Percentiles rank a stretch among this genome's conserved stretches.
phyloP scores from a whole-genome alignment of 2,113 vertebrate species.

The Phalacrocorax aristotelis region DNA sequence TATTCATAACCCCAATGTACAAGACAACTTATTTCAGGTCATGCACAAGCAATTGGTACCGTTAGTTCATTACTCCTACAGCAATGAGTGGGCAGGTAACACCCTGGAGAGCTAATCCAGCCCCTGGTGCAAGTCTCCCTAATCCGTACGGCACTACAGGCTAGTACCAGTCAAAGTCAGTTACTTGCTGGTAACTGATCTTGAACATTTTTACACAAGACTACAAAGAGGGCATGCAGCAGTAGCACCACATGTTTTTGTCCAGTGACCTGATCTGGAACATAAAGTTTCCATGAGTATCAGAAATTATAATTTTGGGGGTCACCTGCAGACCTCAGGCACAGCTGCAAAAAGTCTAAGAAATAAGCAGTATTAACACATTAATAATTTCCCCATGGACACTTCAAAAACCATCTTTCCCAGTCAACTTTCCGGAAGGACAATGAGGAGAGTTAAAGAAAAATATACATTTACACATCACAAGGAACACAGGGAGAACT shows the following conservation, averaged over 20 bases:
- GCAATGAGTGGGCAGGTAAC: not conserved
- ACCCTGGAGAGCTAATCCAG: not conserved
- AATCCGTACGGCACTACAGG: not conserved
- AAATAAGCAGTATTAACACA: not conserved
- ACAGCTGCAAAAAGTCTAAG: not conserved
- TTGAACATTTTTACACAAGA: not conserved
- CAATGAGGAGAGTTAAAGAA: not conserved
- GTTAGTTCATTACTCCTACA: not conserved
- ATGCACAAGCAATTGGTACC: not conserved
- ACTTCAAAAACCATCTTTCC: not conserved
- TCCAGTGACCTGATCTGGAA: not conserved
- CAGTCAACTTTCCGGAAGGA: not conserved
- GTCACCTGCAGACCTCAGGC: not conserved
- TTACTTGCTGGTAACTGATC: not conserved
- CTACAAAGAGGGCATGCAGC: not conserved
- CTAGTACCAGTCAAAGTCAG: not conserved
- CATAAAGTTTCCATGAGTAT: not conserved
- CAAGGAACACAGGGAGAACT: not conserved
- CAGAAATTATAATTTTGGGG: not conserved
- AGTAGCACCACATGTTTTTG: not conserved
- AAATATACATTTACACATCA: not conserved
- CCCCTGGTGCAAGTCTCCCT: not conserved
- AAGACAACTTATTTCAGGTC: not conserved
- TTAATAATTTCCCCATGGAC: not conserved
- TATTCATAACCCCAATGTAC: not conserved